These are phyloP conservation scores for Mimachlamys varia DNA, from an alignment of 2,888 invertebrate species.

Conservation along the genomic window DNA sequence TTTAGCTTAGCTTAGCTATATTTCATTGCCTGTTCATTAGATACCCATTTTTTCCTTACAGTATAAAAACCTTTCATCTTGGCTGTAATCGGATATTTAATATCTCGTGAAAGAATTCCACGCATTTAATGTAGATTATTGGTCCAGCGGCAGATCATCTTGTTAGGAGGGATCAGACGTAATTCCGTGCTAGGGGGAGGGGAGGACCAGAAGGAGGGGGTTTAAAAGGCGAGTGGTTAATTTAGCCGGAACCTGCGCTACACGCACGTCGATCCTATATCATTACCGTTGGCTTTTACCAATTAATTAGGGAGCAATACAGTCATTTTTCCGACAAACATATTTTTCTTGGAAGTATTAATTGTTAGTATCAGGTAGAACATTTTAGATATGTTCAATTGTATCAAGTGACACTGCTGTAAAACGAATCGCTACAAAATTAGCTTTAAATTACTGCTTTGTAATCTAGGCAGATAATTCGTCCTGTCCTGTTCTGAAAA, in stretches of 20 bases:
- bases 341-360: neutral
- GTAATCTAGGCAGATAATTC: neutral
- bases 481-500: neutral
- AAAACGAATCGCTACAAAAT: neutral
- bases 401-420: neutral
- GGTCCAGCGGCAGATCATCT: neutral
- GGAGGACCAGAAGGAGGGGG: neutral
- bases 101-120: neutral
- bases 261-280: neutral
- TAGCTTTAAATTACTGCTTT: neutral
- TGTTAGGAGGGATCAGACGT: neutral
- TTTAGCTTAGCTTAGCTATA: too few species aligned
- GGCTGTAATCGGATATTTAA: neutral
- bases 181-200: neutral
- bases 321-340: neutral
- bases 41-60: too few species aligned
- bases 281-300: neutral
- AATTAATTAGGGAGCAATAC: conserved; percentile 13
- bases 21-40: too few species aligned
- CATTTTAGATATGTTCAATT: neutral
- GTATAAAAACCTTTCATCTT: neutral
- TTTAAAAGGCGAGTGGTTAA: neutral
- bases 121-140: neutral
- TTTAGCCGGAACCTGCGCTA: neutral
- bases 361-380: neutral